Conservation (phyloP, 2,797 vertebrate species). For the Buceros bicornis region DNA sequence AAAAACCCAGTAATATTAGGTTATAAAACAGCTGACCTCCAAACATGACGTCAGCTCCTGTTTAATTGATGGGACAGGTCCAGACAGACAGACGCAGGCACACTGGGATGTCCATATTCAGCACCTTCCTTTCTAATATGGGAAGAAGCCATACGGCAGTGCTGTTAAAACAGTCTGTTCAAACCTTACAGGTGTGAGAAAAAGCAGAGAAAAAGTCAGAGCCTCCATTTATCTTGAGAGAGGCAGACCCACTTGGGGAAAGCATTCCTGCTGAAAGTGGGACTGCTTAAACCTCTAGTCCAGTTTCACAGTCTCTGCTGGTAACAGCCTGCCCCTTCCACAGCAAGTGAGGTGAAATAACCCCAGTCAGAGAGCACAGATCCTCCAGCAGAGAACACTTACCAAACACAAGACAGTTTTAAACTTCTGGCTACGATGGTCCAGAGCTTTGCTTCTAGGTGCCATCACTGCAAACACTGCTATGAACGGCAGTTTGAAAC, state of each 20-base stretch:
- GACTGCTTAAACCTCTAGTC: neutral
- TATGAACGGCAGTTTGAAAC: neutral
- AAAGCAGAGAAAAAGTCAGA: neutral
- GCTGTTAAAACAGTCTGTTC: neutral
- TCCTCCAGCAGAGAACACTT: neutral
- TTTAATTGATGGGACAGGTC: conserved; percentile 45
- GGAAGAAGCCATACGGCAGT: neutral
- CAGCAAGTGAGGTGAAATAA: neutral
- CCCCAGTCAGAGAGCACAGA: neutral
- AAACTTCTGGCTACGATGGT: neutral
- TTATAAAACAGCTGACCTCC: conserved; percentile 71
- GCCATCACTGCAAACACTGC: neutral
- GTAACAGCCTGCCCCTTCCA: neutral
- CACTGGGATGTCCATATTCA: conserved; percentile 30
- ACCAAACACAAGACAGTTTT: neutral
- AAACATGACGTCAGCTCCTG: conserved; percentile 32
- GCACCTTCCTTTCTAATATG: neutral
- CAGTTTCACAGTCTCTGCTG: neutral
- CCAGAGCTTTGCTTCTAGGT: neutral
- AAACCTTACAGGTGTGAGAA: neutral
- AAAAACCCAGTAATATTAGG: conserved; percentile 3
- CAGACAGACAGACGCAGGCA: conserved; percentile 42
- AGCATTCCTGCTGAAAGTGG: neutral
- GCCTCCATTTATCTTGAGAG: neutral
- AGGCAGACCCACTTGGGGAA: neutral